phyloP scores from a whole-genome alignment of 1,140 invertebrate species.

The Sogatella furcifera region DNA sequence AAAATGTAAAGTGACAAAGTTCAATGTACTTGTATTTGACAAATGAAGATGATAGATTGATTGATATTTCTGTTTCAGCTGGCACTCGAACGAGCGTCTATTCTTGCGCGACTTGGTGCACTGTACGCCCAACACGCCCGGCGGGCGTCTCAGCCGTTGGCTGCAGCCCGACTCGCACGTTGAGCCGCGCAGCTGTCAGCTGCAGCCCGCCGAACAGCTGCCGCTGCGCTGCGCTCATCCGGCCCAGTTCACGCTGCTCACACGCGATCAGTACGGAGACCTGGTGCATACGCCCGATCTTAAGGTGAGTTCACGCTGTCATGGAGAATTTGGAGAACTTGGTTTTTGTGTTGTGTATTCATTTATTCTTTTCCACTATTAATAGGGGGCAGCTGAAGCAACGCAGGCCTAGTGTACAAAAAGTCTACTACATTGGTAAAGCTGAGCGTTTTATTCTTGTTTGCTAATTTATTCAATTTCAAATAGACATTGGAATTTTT shows the following conservation, averaged over 20 bases:
- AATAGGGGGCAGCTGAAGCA: no score
- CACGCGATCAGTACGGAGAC: conserved; percentile 87
- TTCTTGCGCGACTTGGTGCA: conserved; percentile 90
- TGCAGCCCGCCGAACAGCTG: conserved; percentile 58
- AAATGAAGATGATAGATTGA: no score
- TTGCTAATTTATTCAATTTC: no score
- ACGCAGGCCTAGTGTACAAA: no score
- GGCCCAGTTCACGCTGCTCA: conserved; percentile 67
- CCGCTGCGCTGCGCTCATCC: conserved; percentile 68
- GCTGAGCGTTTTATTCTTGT: no score
- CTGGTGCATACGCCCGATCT: conserved; percentile 73
- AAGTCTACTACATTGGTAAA: no score
- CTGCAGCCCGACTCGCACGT: conserved; percentile 86
- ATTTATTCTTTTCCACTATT: no score
- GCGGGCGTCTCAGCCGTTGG: conserved; percentile 86
- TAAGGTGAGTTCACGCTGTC: conserved; percentile 47
- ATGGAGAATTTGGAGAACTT: no score
- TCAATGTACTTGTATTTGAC: no score
- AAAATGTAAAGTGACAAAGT: no score
- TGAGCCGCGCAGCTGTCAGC: conserved; percentile 75
- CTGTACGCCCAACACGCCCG: conserved; percentile 74
- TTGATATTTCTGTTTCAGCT: conserved; percentile 39
- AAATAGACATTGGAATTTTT: no score
- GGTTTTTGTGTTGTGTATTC: no score
- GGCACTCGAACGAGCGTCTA: conserved; percentile 80